phyloP scores from a whole-genome alignment of 2,797 vertebrate genomes.

The Oreonectes daqikongensis region DNA sequence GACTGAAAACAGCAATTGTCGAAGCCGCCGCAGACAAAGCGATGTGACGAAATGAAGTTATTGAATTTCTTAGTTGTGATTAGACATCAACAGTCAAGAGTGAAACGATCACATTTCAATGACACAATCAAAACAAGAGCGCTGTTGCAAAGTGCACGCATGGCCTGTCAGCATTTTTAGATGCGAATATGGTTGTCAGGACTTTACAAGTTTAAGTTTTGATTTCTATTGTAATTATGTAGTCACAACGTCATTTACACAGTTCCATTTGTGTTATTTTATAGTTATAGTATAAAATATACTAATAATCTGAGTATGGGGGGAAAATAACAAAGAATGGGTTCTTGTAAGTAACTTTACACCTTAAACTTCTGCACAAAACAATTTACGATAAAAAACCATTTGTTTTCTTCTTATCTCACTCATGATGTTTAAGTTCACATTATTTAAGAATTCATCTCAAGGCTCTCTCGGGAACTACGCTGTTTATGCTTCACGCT shows the following conservation, averaged over 20 bases:
- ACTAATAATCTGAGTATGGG: too few relatives aligned
- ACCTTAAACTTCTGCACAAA: too few relatives aligned
- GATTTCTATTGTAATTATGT: neutral
- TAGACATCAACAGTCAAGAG: conserved; percentile 2
- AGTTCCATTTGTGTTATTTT: too few relatives aligned
- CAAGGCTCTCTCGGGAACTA: conserved; percentile 60
- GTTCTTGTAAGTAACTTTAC: too few relatives aligned
- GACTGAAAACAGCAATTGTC: conserved; percentile 9
- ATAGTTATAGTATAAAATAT: too few relatives aligned
- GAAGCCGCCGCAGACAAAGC: neutral
- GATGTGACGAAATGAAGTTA: conserved; percentile 22
- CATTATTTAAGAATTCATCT: conserved; percentile 73
- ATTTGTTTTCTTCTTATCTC: conserved; percentile 67
- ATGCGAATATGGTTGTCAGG: neutral
- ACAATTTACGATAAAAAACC: too few relatives aligned
- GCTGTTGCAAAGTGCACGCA: neutral
- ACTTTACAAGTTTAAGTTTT: neutral
- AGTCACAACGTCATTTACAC: too few relatives aligned
- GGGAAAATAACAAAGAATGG: too few relatives aligned
- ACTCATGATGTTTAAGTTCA: conserved; percentile 68
- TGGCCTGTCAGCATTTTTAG: neutral
- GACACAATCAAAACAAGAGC: neutral
- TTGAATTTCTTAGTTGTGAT: conserved; percentile 23
- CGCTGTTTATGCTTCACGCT: conserved; percentile 65
- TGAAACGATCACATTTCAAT: conserved; percentile 13